These are phyloP conservation scores for Entelurus aequoreus DNA, from an alignment of 2,113 vertebrate species.

Conservation along the genomic window DNA sequence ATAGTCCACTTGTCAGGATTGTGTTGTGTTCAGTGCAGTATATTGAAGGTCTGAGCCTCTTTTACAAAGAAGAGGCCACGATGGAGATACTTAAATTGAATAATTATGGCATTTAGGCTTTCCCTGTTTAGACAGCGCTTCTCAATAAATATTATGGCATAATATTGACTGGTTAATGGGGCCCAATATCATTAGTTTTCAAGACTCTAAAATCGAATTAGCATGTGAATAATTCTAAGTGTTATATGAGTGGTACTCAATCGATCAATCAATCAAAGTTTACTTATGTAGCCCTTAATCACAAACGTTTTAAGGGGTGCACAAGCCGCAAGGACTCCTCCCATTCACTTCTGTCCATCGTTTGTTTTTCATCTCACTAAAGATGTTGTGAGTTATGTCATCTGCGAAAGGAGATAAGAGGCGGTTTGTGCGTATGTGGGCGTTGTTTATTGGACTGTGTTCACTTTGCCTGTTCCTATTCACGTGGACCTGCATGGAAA, in stretches of 20 bases:
- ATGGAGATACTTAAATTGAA: conserved; percentile 7
- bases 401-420: conserved; percentile 26
- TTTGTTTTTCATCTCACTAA: conserved; percentile 18
- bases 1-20: background rate
- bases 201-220: background rate
- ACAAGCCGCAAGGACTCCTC: background rate
- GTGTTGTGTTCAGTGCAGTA: background rate
- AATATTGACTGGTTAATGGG: conserved; percentile 2
- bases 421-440: conserved; percentile 29
- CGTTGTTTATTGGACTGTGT: conserved; percentile 20
- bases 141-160: conserved; percentile 6
- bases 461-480: conserved; percentile 27
- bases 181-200: conserved; percentile 3
- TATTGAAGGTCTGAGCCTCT: conserved; percentile 1
- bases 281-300: no score
- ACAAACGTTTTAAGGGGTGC: no score
- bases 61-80: conserved; percentile 8
- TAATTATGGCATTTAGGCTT: conserved; percentile 17
- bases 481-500: conserved; percentile 30
- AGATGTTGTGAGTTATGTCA: conserved; percentile 28
- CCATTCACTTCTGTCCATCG: conserved; percentile 11
- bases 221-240: conserved; percentile 11
- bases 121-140: background rate
- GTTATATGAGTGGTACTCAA: conserved; percentile 2
- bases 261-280: no score